Evolutionary conservation across 1,140 invertebrate species (phyloP).

Genomic region (Dysdera silvatica): DNA sequence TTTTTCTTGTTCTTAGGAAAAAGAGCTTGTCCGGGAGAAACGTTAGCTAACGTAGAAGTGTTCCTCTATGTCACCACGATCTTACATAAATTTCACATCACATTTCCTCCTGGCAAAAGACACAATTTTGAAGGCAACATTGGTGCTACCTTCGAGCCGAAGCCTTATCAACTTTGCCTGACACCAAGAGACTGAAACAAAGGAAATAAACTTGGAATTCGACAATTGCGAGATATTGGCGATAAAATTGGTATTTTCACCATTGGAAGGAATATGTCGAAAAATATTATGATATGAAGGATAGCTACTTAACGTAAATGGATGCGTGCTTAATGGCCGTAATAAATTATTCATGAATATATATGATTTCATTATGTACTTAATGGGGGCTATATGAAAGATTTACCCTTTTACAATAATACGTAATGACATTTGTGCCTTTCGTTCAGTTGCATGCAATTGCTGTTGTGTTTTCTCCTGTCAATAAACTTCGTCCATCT

Average conservation of each 20-base stretch:
- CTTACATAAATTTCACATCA: constrained; percentile 30
- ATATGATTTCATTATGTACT: neutral
- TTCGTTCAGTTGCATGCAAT: too few relatives aligned
- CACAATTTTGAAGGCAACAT: constrained; percentile 28
- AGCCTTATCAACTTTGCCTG: constrained; percentile 28
- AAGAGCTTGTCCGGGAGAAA: constrained; percentile 32
- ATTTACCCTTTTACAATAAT: too few relatives aligned
- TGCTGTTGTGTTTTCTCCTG: too few relatives aligned
- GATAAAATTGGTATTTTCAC: neutral
- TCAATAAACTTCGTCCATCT: too few relatives aligned
- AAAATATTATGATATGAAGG: neutral
- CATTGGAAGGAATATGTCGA: neutral
- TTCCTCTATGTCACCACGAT: constrained; percentile 28
- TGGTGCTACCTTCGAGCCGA: constrained; percentile 24
- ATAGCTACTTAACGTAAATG: neutral
- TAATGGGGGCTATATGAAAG: too few relatives aligned
- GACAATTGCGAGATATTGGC: neutral
- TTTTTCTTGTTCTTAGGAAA: constrained; percentile 23
- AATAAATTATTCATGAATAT: neutral
- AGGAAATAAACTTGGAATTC: neutral
- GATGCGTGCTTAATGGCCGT: neutral
- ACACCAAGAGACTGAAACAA: neutral
- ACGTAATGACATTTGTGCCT: too few relatives aligned
- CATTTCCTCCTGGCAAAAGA: constrained; percentile 21
- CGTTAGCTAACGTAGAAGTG: constrained; percentile 31